phyloP scores from a whole-genome alignment of 2,888 invertebrate species.

The Priocnemis perturbator region DNA sequence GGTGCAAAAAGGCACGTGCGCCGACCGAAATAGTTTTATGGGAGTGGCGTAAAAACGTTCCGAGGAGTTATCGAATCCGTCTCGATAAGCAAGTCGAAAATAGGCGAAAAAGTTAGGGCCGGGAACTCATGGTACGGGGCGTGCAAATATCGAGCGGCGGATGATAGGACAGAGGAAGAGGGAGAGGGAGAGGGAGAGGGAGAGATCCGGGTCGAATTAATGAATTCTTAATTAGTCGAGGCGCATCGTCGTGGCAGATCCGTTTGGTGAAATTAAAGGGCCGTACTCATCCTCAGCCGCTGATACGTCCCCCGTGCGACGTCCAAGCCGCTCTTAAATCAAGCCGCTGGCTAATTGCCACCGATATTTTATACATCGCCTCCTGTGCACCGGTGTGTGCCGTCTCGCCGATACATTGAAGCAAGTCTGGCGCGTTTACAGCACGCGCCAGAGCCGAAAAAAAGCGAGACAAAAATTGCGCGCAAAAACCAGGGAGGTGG shows the following conservation, averaged over 20 bases:
- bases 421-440: neutral
- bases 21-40: no score
- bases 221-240: slow-evolving; percentile 43
- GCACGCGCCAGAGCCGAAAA: slow-evolving; percentile 17
- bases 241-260: slow-evolving; percentile 20
- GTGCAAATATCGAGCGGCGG: no score
- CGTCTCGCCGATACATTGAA: neutral
- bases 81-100: no score
- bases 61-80: no score
- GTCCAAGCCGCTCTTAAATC: slow-evolving; percentile 49
- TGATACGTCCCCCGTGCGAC: neutral
- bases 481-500: neutral
- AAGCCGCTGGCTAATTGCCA: slow-evolving; percentile 49
- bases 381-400: neutral
- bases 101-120: no score
- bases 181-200: no score
- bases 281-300: neutral
- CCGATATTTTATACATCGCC: slow-evolving; percentile 44
- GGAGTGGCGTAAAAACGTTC: no score
- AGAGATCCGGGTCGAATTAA: neutral
- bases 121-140: no score
- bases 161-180: no score
- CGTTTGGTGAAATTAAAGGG: slow-evolving; percentile 39
- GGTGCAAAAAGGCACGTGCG: no score
- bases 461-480: neutral